Evolutionary conservation across 2,113 vertebrate species (phyloP).

Genomic region (Stegostoma tigrinum): DNA sequence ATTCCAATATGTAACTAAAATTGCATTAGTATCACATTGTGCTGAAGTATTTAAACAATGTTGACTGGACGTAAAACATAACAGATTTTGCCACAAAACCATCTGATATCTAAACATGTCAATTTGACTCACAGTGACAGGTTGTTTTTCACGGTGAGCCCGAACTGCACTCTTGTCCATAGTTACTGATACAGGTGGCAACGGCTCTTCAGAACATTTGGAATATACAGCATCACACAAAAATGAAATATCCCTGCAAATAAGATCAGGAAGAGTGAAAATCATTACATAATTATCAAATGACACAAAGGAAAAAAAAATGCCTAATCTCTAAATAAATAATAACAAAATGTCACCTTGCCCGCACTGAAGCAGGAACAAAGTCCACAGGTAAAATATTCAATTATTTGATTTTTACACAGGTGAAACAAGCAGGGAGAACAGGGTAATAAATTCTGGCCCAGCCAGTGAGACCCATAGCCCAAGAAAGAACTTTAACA

Average conservation of each 20-base stretch:
- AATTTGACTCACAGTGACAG: constrained; percentile 39
- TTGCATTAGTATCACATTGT: background rate
- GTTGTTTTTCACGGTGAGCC: constrained; percentile 30
- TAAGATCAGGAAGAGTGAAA: background rate
- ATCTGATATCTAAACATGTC: background rate
- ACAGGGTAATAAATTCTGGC: no score
- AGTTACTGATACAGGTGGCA: constrained; percentile 39
- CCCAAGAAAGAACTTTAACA: no score
- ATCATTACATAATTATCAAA: background rate
- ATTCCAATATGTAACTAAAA: background rate
- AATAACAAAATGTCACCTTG: background rate
- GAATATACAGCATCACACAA: constrained; percentile 56
- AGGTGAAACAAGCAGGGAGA: no score
- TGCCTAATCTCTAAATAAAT: background rate
- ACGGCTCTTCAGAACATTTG: constrained; percentile 42
- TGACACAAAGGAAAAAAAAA: background rate
- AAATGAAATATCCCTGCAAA: constrained; percentile 72
- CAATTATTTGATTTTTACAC: background rate
- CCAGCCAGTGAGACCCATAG: no score
- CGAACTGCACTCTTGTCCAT: constrained; percentile 17
- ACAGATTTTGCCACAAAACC: background rate
- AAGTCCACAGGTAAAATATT: background rate
- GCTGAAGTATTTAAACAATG: background rate
- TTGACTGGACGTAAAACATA: background rate
- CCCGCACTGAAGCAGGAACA: background rate